A percentile compares a stretch with the other conserved stretches of the same genome.
Conservation (phyloP, 1,140 invertebrate species). For the Leptinotarsa defecta region DNA sequence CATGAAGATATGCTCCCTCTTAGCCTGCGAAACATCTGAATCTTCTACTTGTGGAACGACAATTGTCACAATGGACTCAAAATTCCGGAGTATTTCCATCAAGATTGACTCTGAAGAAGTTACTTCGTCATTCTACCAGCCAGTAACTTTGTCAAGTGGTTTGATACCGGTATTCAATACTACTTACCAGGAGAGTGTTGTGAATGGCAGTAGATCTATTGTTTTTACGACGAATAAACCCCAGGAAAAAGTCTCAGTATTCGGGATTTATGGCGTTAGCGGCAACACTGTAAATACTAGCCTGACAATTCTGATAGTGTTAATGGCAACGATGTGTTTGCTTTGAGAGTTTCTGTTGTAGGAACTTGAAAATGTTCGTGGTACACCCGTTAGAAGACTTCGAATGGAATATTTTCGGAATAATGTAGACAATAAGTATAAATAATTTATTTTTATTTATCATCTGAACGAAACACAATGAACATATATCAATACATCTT, state of each 20-base stretch:
- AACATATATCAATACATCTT: constrained; percentile 15
- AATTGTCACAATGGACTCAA: constrained; percentile 24
- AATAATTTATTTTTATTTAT: constrained; percentile 18
- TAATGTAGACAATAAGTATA: background rate
- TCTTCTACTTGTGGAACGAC: constrained; percentile 33
- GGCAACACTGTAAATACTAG: background rate
- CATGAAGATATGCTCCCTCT: constrained; percentile 34
- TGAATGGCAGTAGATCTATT: constrained; percentile 18
- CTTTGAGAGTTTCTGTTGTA: too few relatives aligned
- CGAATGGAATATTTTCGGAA: background rate
- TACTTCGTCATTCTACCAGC: constrained; percentile 33
- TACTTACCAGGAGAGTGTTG: constrained; percentile 25
- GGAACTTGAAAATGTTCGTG: too few relatives aligned
- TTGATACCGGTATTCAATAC: constrained; percentile 32
- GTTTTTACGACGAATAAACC: constrained; percentile 27
- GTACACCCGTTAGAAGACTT: background rate
- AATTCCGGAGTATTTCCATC: constrained; percentile 36
- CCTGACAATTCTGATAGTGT: background rate
- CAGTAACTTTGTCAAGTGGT: constrained; percentile 30
- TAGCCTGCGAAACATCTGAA: constrained; percentile 34
- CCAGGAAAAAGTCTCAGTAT: constrained; percentile 31
- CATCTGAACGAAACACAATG: constrained; percentile 17
- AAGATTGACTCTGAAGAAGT: constrained; percentile 24
- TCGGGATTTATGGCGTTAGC: constrained; percentile 33
- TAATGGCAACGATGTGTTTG: too few relatives aligned